Base-by-base conservation (phyloP, 2,797 vertebrate species). In the Tapirus indicus region DNA sequence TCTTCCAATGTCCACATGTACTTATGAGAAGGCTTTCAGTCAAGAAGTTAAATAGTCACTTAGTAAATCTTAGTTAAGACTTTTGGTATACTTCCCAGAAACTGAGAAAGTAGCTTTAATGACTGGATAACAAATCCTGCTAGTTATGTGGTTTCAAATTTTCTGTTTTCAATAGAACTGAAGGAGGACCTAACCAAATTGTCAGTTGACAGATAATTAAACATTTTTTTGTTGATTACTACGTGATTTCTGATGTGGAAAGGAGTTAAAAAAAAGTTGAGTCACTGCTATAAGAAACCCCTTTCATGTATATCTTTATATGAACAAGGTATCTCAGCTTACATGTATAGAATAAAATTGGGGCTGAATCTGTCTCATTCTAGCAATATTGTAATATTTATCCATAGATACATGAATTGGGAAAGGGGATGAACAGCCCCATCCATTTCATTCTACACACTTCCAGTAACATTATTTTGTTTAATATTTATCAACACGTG, bases 61-160 rank as follows among this genome's bases (percentile, higher is more conserved):
- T 88, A 66, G 29, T 84, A 92, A 94, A 49, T 78, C n/a, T 90
- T 86, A 18, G 7, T 78, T 69, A 77, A 89, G 90, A 82, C 27
- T 87, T 68, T 25, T 56, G 47, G 38, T 84, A 35, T n/a, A 88
- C 52, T 86, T 89, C 11, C 9, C 60, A n/a, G 32, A 89, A 95
- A 92, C 27, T 54, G 68, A 89, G 27, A 88, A 74, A 66, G 35
- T 58, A 71, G 7, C 38, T 80, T 85, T 64, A 68, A 58, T 90
- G 52, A 78, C 20, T 58, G 23, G 47, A 20, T 82, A 84, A 83
- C 54, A 83, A 83, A 89, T n/a, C 20, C n/a, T 84, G 13, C 56
- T 80, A 56, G 44, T 69, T 2, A 58, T 62, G 23, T 83, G 54
- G 27, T 87, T 83, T 56, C 32, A 93, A 44, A 77, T 75, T 83